Evolutionary conservation across 1,140 invertebrate genomes (phyloP).

Genomic region (Proctacanthus coquilletti): DNA sequence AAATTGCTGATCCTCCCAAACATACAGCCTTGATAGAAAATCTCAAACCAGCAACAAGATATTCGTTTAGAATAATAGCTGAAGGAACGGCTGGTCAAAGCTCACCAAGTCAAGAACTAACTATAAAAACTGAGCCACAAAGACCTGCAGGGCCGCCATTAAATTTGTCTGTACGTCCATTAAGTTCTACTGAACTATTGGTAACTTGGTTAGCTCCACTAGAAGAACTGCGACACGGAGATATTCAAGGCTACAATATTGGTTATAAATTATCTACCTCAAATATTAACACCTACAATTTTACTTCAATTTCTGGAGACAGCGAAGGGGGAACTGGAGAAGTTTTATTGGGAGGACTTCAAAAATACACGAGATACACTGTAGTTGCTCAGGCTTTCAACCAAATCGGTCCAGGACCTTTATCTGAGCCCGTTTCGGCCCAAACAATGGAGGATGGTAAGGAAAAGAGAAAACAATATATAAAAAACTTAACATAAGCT

Average conservation of each 20-base stretch:
- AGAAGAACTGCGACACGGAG: constrained; percentile 50
- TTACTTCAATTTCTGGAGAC: constrained; percentile 50
- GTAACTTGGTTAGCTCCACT: constrained; percentile 61
- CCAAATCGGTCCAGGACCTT: constrained; percentile 63
- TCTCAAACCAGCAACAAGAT: constrained; percentile 61
- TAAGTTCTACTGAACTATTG: constrained; percentile 59
- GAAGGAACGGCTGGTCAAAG: constrained; percentile 61
- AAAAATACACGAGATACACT: constrained; percentile 64
- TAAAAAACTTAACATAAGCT: not conserved
- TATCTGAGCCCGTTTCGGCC: constrained; percentile 53
- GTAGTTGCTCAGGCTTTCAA: constrained; percentile 77
- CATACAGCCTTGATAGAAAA: constrained; percentile 48
- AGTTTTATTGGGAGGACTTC: constrained; percentile 43
- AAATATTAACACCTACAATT: constrained; percentile 40
- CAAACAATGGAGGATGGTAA: constrained; percentile 72
- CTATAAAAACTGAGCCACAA: constrained; percentile 58
- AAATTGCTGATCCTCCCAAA: constrained; percentile 43
- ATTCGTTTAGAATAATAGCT: constrained; percentile 56
- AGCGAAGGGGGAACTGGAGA: constrained; percentile 50
- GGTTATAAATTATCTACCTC: constrained; percentile 31
- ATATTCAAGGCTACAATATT: constrained; percentile 54
- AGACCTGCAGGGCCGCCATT: constrained; percentile 57
- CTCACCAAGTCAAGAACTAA: constrained; percentile 48
- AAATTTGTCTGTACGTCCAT: constrained; percentile 48
- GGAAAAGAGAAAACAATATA: constrained; percentile 5